These are phyloP conservation scores for Tolypeutes matacus DNA, from an alignment of 2,797 vertebrate species.

Conservation along the genomic window DNA sequence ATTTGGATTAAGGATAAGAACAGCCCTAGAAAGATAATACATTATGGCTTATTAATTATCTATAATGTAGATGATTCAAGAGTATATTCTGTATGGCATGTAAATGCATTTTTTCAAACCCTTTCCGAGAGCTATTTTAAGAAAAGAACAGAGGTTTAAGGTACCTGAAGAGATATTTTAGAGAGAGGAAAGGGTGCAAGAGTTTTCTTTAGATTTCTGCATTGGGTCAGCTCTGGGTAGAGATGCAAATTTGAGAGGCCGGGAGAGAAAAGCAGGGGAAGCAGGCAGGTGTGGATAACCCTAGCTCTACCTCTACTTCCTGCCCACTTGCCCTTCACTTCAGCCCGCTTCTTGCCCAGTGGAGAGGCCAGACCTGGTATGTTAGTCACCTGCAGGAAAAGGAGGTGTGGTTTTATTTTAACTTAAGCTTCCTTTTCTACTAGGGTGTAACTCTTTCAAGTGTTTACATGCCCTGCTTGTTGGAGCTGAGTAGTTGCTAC, in stretches of 20 bases:
- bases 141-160: neutral
- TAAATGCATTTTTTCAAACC: constrained; percentile 19
- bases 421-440: constrained; percentile 65
- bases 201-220: neutral
- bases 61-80: neutral
- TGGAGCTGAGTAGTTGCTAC: constrained; percentile 48
- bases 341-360: neutral
- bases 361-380: neutral
- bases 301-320: neutral
- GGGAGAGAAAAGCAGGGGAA: too few species aligned
- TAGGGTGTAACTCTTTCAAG: constrained; percentile 19
- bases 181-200: neutral
- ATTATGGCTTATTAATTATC: neutral
- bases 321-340: neutral
- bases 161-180: neutral
- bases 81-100: neutral
- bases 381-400: constrained; percentile 64
- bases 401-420: constrained; percentile 64
- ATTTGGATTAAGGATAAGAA: constrained; percentile 27
- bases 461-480: constrained; percentile 65
- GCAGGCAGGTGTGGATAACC: neutral
- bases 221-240: neutral
- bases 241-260: neutral
- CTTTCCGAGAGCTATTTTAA: constrained; percentile 21
- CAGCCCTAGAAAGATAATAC: neutral